Evolutionary conservation across 2,888 invertebrate genomes (phyloP), one percentile per base, ranked within the genome.

Genomic region (Ernsta delagoae): DNA sequence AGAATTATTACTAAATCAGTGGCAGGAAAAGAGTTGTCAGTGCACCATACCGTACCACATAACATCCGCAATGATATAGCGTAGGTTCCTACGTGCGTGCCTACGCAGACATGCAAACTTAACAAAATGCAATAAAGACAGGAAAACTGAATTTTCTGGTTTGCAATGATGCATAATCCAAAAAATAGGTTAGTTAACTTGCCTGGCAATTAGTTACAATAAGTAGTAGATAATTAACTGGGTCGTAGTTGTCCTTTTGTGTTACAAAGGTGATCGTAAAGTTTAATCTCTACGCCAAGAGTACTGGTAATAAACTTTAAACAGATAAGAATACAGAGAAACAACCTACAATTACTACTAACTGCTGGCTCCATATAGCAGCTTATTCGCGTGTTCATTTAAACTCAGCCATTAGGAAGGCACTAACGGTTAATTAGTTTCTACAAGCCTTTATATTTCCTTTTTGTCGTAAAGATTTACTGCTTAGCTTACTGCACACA

Each of bases 321-420:
- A 48, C 48, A 48, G 48, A 48, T 48, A 48, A 48, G 48, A 48
- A 48, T 12, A 50, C 50, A 50, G 50, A 16, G 50, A 41, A 50
- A 50, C 12, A 2, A 50, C 50, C 16, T 16, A 7, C 48, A 31
- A 50, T 48, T 48, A 48, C 48, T 12, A 48, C 48, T 48, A 48
- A 48, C 12, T 12, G 48, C 48, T 12, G 12, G 3, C n/a, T 48
- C 48, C 48, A 12, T 48, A 48, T 11, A 48, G 12, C 12, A 48
- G 48, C 48, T 48, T 48, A 48, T 48, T 48, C 12, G 48, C 43
- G 4, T 11, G 11, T 45, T 45, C 43, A 45, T 45, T 45, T 41
- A 41, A 41, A 4, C 43, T 11, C 12, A 12, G 48, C 8, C 48
- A 48, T 45, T 45, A 45, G 11, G 48, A 48, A 48, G 12, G 12